Percentiles rank a stretch among this genome's conserved stretches.
phyloP scores from a whole-genome alignment of 2,113 vertebrate species.

The Pterocles orientalis region DNA sequence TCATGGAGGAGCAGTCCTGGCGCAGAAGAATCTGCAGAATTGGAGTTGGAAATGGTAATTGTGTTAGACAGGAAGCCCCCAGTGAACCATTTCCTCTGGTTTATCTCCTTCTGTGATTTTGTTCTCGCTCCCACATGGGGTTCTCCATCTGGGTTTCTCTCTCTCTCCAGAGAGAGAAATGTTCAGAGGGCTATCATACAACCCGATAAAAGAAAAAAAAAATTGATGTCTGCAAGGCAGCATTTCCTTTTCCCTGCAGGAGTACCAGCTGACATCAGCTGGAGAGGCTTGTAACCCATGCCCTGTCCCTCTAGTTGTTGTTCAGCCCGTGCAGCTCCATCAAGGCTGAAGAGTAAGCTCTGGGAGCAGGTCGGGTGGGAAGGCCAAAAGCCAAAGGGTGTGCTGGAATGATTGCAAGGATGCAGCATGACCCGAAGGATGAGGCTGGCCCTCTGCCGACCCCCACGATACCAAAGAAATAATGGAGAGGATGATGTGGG shows the following conservation, averaged over 20 bases:
- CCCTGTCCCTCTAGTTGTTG: not conserved
- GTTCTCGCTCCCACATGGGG: not conserved
- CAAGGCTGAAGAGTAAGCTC: not conserved
- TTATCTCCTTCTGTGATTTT: not conserved
- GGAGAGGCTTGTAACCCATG: not conserved
- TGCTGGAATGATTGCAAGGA: accelerated
- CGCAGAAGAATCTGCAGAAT: not conserved
- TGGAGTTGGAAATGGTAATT: not conserved
- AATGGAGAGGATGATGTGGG: not conserved
- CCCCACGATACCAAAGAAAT: too few species aligned
- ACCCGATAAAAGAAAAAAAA: not conserved
- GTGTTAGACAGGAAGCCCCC: not conserved
- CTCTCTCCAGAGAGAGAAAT: not conserved
- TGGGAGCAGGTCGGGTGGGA: not conserved
- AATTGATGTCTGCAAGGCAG: not conserved
- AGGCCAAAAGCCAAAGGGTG: not conserved
- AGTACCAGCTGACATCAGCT: not conserved
- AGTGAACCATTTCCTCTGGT: not conserved
- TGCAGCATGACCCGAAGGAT: not conserved
- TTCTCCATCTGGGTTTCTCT: not conserved
- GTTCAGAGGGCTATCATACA: not conserved
- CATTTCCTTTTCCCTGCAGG: not conserved
- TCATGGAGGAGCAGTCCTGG: not conserved
- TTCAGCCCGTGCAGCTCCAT: not conserved
- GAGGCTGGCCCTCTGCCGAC: not conserved